phyloP scores from a whole-genome alignment of 2,113 vertebrate species.

The Corapipo altera region DNA sequence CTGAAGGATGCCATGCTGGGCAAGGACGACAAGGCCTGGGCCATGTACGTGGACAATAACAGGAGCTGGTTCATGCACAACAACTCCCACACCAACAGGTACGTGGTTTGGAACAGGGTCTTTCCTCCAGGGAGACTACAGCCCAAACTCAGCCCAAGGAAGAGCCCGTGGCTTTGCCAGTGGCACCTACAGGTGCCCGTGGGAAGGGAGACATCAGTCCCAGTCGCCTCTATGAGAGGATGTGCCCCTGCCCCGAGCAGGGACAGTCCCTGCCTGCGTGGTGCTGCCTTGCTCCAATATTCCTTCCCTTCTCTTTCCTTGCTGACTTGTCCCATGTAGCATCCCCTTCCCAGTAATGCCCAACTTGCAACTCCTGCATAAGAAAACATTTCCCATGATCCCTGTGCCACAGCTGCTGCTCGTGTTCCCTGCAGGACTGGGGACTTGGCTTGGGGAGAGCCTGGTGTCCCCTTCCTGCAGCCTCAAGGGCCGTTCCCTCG shows the following conservation, averaged over 20 bases:
- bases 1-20: constrained; percentile 98
- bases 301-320: not conserved
- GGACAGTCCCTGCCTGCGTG: not conserved
- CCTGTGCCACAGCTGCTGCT: not conserved
- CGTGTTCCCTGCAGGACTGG: rapidly evolving
- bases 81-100: constrained; percentile 99
- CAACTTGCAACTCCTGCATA: not conserved
- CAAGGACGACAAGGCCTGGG: constrained; percentile 99
- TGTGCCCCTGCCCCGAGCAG: rapidly evolving
- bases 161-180: not conserved
- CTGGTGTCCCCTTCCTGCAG: not conserved
- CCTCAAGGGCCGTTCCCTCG: rapidly evolving
- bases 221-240: rapidly evolving
- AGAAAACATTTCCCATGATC: rapidly evolving
- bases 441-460: not conserved
- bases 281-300: not conserved
- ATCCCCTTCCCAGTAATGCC: not conserved
- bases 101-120: not conserved
- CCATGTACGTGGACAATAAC: constrained; percentile 99
- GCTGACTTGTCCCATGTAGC: not conserved
- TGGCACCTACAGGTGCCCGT: rapidly evolving
- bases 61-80: constrained; percentile 99
- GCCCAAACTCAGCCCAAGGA: not conserved
- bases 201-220: not conserved
- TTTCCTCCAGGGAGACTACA: not conserved